Conservation (phyloP, 2,888 invertebrate species). For the Nemotelus nigrinus region DNA sequence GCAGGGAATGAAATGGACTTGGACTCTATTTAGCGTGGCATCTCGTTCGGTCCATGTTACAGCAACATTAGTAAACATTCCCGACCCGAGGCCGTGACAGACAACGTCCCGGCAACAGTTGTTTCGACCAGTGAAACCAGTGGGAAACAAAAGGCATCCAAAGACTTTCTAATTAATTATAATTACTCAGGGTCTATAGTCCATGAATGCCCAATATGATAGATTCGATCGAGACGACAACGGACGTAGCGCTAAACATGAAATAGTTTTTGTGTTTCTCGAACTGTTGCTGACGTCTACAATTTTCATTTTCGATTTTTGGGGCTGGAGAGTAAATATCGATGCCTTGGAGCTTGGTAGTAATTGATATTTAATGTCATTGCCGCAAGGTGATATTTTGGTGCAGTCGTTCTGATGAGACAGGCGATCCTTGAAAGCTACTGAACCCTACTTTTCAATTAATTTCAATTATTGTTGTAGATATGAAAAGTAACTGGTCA, state of each 20-base stretch:
- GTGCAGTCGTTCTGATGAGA: no score
- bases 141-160: constrained; percentile 28
- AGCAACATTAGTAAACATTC: background rate
- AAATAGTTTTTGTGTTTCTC: constrained; percentile 7
- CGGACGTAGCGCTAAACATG: no score
- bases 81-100: background rate
- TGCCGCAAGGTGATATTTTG: no score
- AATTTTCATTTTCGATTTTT: background rate
- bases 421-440: no score
- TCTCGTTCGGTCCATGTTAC: constrained; percentile 12
- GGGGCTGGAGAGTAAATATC: background rate
- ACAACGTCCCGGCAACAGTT: background rate
- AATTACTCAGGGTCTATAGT: background rate
- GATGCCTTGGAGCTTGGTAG: no score
- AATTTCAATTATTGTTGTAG: no score
- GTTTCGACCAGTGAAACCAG: background rate
- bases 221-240: no score
- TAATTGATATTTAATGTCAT: no score
- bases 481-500: no score
- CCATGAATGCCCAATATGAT: no score
- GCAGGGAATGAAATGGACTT: background rate
- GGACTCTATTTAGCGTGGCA: constrained; percentile 12
- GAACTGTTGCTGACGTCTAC: background rate
- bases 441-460: no score
- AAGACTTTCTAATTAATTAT: constrained; percentile 39